These are phyloP conservation scores for Neotoma lepida DNA, from an alignment of 2,113 vertebrate genomes.

Conservation along the genomic window DNA sequence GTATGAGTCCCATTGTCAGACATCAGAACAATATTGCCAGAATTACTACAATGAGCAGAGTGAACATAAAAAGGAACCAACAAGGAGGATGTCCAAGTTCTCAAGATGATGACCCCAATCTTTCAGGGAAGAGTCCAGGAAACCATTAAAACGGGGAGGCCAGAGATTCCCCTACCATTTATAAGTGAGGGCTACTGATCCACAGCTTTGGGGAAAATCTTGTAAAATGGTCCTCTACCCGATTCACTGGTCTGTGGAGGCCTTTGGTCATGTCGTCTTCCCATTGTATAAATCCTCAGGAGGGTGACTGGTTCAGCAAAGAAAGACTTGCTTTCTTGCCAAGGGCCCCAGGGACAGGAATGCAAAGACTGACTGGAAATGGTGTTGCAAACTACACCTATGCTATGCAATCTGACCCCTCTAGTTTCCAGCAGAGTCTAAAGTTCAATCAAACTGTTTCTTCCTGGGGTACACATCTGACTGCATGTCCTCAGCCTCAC, in stretches of 20 bases:
- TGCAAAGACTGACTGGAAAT: neutral
- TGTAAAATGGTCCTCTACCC: neutral
- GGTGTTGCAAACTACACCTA: neutral
- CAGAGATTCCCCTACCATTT: neutral
- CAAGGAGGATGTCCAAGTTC: neutral
- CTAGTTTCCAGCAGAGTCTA: neutral
- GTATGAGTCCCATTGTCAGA: neutral
- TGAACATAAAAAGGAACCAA: neutral
- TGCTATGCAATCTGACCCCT: neutral
- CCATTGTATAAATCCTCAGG: neutral
- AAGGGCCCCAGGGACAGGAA: neutral
- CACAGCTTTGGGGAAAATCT: neutral
- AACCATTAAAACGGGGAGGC: neutral
- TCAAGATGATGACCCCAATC: neutral
- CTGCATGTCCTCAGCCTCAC: neutral
- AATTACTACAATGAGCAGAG: neutral
- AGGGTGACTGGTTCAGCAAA: slow-evolving; percentile 23
- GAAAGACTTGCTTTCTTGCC: slow-evolving; percentile 3
- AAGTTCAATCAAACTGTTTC: neutral
- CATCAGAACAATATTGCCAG: neutral
- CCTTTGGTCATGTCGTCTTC: neutral
- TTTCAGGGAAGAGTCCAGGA: slow-evolving; percentile 25
- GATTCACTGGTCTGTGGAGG: neutral
- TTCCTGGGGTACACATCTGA: neutral
- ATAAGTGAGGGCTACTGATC: neutral